These are phyloP conservation scores for Fringilla coelebs DNA, from an alignment of 2,797 vertebrate species.

Conservation along the genomic window DNA sequence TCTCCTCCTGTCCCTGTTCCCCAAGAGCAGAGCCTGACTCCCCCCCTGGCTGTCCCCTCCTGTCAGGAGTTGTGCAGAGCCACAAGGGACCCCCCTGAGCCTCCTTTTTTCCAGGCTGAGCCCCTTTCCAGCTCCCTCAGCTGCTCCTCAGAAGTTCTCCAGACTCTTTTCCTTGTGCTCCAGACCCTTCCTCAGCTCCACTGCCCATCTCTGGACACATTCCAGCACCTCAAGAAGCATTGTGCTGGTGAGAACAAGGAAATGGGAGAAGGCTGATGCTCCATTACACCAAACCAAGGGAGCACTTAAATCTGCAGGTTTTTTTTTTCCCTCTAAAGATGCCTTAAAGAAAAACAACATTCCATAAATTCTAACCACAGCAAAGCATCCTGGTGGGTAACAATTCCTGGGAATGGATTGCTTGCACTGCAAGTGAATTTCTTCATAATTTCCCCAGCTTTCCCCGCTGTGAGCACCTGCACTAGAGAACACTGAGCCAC, in stretches of 20 bases:
- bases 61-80: not conserved
- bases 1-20: not conserved
- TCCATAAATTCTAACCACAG: not conserved
- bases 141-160: not conserved
- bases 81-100: not conserved
- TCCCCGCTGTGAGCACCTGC: not conserved
- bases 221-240: not conserved
- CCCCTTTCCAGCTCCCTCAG: not conserved
- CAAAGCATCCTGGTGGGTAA: not conserved
- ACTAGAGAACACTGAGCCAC: not conserved
- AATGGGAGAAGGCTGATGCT: not conserved
- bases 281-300: not conserved
- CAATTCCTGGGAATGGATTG: not conserved
- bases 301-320: not conserved
- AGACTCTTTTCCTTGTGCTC: not conserved
- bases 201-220: not conserved
- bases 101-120: not conserved
- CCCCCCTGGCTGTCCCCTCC: accelerated
- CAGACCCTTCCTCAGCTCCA: not conserved
- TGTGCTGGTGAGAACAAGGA: accelerated
- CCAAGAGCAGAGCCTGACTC: accelerated
- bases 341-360: not conserved
- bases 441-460: not conserved
- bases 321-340: not conserved
- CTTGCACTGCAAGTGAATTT: not conserved